Base-by-base conservation (phyloP, 2,113 vertebrate genomes). In the Panthera uncia region DNA sequence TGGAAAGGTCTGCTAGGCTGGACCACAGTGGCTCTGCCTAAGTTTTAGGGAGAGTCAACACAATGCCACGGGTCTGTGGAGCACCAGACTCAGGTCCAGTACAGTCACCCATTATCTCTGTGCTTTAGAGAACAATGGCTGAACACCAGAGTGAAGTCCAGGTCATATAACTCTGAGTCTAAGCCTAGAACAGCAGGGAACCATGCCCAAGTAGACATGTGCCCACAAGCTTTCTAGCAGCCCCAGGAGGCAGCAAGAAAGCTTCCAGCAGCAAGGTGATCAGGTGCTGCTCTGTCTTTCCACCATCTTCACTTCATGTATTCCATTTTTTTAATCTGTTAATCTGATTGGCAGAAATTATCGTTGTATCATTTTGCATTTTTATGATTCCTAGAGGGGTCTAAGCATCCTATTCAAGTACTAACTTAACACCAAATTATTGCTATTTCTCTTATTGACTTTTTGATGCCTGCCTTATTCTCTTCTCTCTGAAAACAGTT, bases 321-420 rank as follows among this genome's bases (percentile, higher is more conserved):
- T 36, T 23, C 55, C 36, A 33, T 55, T 85, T 45, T 91, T 94
- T 92, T 66, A 89, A 89, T 69, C 85, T 89, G 19, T 16, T 85
- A 33, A 45, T 69, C 29, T 52, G 57, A 89, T 52, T 4, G 9
- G n/a, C 41, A 89, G 50, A 86, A 57, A 11, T 29, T 1, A 31
- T 18, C 45, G 9, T 79, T 27, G 4, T 41, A 63, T 92, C n/a
- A 92, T 50, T 69, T 55, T 86, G n/a, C 55, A 52, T 45, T 94
- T 92, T 74, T 82, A 4, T 41, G 38, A 31, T 87, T 41, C 41
- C 65, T 91, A 73, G 29, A 78, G 23, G 9, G 52, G 10, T 50
- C 66, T 57, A 14, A 89, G 29, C 41, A 87, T 73, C 73, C n/a
- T 76, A 12, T 83, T 12, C 11, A 33, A 83, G 52, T 52, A 12